These are phyloP conservation scores for Norana najaformis DNA, from an alignment of 2,888 invertebrate species.

Conservation along the genomic window DNA sequence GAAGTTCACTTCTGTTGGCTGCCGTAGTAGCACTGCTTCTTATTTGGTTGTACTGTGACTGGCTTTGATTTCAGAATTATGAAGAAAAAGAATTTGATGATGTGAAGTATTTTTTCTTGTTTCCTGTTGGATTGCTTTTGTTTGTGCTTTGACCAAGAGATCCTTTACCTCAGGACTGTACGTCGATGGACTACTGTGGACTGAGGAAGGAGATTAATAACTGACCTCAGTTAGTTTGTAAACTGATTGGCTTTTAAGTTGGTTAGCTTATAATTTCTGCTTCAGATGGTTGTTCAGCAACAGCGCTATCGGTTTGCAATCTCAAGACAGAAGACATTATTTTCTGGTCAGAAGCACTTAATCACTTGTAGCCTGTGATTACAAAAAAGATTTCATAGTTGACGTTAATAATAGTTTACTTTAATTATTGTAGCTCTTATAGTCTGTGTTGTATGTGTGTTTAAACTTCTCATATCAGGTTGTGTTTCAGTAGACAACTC, in stretches of 20 bases:
- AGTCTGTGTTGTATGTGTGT: neutral
- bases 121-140: neutral
- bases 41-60: neutral
- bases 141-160: neutral
- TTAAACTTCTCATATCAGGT: neutral
- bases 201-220: conserved; percentile 13
- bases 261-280: too few species aligned
- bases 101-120: neutral
- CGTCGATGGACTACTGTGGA: neutral
- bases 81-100: neutral
- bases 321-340: neutral
- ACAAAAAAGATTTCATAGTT: neutral
- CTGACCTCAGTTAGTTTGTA: neutral
- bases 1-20: neutral
- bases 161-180: neutral
- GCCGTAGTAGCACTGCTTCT: neutral
- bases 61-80: neutral
- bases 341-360: neutral
- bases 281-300: neutral
- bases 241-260: neutral
- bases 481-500: neutral
- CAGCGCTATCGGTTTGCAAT: neutral
- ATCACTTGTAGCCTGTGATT: neutral
- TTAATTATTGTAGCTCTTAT: neutral
- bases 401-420: neutral